phyloP scores from a whole-genome alignment of 1,140 invertebrate genomes.

The Apis dorsata region DNA sequence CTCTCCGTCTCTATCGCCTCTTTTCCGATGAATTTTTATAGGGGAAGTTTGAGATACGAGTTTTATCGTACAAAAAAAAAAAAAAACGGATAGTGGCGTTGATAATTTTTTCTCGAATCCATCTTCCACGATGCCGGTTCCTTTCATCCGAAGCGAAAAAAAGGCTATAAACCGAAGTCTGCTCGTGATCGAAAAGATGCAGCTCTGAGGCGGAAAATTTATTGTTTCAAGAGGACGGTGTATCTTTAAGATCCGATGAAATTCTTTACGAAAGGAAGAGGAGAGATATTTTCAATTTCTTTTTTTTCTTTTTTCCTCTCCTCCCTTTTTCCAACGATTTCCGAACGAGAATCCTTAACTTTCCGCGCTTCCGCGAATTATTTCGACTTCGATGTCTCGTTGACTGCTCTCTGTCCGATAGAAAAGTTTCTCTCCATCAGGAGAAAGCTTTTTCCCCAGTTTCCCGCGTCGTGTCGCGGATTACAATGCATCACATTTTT shows the following conservation, averaged over 20 bases:
- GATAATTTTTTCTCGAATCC: background rate
- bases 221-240: background rate
- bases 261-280: background rate
- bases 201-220: background rate
- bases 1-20: too few species aligned
- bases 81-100: background rate
- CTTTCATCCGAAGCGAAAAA: background rate
- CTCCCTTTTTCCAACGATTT: background rate
- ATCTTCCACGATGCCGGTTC: background rate
- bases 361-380: background rate
- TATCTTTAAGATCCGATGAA: background rate
- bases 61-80: background rate
- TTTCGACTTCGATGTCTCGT: background rate
- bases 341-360: background rate
- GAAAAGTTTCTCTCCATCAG: background rate
- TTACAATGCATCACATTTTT: background rate
- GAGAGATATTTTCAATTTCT: background rate
- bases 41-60: background rate
- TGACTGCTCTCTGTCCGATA: background rate
- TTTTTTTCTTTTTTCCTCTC: too few species aligned
- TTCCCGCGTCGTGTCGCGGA: background rate
- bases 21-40: constrained; percentile 9
- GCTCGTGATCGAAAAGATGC: background rate
- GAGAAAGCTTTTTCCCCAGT: background rate
- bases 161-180: background rate